Evolutionary conservation across 2,797 vertebrate genomes (phyloP).

Genomic region (Poecilia gillii): DNA sequence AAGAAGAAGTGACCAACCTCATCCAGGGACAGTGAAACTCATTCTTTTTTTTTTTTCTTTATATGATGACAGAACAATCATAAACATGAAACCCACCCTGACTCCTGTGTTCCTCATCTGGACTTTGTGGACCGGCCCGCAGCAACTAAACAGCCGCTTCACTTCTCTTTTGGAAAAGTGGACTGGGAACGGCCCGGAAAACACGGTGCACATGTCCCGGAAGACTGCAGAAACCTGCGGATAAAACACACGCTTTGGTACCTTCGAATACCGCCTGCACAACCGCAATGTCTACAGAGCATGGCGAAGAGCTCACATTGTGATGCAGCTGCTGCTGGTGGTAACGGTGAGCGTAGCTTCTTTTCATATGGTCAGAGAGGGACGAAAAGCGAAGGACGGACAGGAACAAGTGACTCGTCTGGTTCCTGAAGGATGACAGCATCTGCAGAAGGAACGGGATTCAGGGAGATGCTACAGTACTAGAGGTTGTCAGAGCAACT

Average conservation of each 20-base stretch:
- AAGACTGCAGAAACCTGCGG: slow-evolving; percentile 79
- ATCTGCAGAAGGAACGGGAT: slow-evolving; percentile 68
- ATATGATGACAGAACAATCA: background rate
- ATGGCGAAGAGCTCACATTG: slow-evolving; percentile 30
- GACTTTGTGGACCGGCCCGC: slow-evolving; percentile 82
- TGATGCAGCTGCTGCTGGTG: slow-evolving; percentile 34
- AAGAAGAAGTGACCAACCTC: background rate
- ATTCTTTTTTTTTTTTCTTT: background rate
- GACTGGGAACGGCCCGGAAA: slow-evolving; percentile 85
- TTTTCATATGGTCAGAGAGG: slow-evolving; percentile 46
- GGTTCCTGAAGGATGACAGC: slow-evolving; percentile 77
- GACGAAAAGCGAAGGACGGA: slow-evolving; percentile 83
- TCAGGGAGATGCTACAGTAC: background rate
- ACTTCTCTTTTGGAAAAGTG: slow-evolving; percentile 75
- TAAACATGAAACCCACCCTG: slow-evolving; percentile 71
- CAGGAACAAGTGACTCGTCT: slow-evolving; percentile 76
- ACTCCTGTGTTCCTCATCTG: slow-evolving; percentile 76
- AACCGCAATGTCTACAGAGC: background rate
- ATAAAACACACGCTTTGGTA: background rate
- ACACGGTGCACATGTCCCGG: slow-evolving; percentile 87
- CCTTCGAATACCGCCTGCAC: background rate
- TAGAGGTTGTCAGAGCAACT: background rate
- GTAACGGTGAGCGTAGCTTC: background rate
- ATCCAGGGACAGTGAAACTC: background rate
- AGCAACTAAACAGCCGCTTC: slow-evolving; percentile 82